phyloP scores from a whole-genome alignment of 2,113 vertebrate genomes.

The Stegostoma tigrinum region DNA sequence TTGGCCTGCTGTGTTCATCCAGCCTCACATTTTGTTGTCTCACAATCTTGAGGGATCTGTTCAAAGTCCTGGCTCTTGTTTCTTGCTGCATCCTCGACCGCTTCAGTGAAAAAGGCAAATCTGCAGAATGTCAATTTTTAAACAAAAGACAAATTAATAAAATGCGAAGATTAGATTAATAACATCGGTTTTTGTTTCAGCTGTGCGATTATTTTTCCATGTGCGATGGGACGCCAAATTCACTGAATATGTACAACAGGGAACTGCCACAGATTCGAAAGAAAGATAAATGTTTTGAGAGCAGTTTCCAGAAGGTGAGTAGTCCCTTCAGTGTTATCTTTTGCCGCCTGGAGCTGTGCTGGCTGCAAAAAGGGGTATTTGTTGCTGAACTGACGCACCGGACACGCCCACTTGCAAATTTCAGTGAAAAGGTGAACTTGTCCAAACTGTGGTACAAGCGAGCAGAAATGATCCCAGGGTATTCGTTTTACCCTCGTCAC shows the following conservation, averaged over 20 bases:
- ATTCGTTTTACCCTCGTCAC: background rate
- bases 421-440: background rate
- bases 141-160: background rate
- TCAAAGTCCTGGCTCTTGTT: background rate
- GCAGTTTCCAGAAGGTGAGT: slow-evolving; percentile 9
- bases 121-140: background rate
- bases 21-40: too few species aligned
- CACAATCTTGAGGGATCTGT: background rate
- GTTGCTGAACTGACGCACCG: background rate
- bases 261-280: slow-evolving; percentile 21
- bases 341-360: background rate
- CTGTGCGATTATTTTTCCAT: background rate
- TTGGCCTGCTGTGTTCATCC: too few species aligned
- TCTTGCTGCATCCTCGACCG: background rate
- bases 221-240: background rate
- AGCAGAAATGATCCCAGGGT: background rate
- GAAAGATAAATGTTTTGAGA: slow-evolving; percentile 15
- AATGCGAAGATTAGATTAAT: background rate
- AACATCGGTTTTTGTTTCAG: background rate
- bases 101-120: background rate
- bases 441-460: background rate
- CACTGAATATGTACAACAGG: background rate
- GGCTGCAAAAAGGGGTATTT: too few species aligned
- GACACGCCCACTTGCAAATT: too few species aligned
- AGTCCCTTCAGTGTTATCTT: background rate